A percentile compares a stretch with the other conserved stretches of the same genome.
Conservation (phyloP, 2,888 invertebrate species). For the Cataglyphis livida region DNA sequence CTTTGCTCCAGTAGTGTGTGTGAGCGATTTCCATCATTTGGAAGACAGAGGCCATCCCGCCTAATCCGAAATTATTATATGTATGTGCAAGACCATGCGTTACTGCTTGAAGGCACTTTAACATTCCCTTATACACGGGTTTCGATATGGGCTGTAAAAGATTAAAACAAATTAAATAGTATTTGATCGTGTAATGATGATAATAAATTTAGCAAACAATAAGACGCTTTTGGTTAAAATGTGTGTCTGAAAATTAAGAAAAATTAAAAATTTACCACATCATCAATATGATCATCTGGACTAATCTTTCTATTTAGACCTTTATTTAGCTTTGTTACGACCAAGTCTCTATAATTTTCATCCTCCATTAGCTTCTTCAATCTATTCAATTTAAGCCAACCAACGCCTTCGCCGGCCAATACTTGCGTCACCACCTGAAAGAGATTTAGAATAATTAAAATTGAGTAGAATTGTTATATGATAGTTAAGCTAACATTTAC, state of each 20-base stretch:
- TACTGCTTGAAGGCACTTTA: constrained; percentile 96
- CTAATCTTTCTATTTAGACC: constrained; percentile 97
- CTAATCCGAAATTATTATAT: constrained; percentile 96
- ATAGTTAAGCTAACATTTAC: neutral
- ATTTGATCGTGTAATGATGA: neutral
- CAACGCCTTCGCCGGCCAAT: constrained; percentile 96
- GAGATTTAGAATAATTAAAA: constrained; percentile 11
- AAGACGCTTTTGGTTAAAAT: neutral
- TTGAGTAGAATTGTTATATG: neutral
- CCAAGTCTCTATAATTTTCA: constrained; percentile 98
- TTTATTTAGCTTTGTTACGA: constrained; percentile 97
- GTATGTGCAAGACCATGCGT: constrained; percentile 96
- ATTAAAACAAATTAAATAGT: constrained; percentile 9
- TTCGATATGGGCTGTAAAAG: constrained; percentile 92
- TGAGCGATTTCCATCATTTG: constrained; percentile 99
- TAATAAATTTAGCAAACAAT: neutral
- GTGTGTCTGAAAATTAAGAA: neutral
- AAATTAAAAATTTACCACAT: constrained; percentile 91
- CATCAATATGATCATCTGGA: constrained; percentile 98
- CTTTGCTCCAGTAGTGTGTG: constrained; percentile 98
- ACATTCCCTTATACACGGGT: constrained; percentile 98
- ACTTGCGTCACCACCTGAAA: constrained; percentile 92
- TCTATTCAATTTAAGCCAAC: constrained; percentile 97
- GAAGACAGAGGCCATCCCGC: constrained; percentile 99
- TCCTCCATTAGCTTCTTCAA: constrained; percentile 99